Conservation (phyloP, 2,888 invertebrate species). For the Peribatodes rhomboidaria region DNA sequence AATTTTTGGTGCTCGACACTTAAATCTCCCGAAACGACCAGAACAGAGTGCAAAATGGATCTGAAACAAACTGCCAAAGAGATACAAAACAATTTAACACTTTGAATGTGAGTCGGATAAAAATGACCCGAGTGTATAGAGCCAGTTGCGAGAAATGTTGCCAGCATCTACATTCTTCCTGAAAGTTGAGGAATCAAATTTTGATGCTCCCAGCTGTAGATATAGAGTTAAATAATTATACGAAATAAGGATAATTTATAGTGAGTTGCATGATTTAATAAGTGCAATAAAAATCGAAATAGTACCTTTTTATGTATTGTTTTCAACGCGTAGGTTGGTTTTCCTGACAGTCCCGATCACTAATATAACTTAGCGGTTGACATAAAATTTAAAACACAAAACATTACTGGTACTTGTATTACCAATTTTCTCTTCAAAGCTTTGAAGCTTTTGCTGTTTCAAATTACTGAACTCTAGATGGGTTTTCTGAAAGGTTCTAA, state of each 20-base stretch:
- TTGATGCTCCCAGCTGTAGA: neutral
- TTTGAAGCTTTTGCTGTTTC: too few species aligned
- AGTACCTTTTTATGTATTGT: too few species aligned
- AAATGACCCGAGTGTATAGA: constrained; percentile 49
- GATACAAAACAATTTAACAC: constrained; percentile 44
- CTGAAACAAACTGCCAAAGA: constrained; percentile 29
- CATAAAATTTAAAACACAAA: too few species aligned
- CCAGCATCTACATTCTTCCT: neutral
- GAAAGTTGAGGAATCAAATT: neutral
- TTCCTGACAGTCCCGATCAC: too few species aligned
- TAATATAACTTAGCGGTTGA: too few species aligned
- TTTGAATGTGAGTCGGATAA: constrained; percentile 43
- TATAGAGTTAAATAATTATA: neutral
- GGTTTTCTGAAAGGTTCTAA: too few species aligned
- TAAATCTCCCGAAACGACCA: constrained; percentile 20
- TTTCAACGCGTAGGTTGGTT: too few species aligned
- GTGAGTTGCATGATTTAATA: too few species aligned
- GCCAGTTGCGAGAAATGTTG: constrained; percentile 20
- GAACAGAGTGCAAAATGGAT: constrained; percentile 16
- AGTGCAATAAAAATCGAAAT: too few species aligned
- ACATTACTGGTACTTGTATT: too few species aligned
- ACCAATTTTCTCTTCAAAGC: too few species aligned
- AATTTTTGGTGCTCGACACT: neutral
- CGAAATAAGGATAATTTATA: neutral
- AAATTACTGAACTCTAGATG: too few species aligned